A percentile compares a stretch with the other conserved stretches of the same genome.
Evolutionary conservation across 1,140 invertebrate genomes (phyloP).

Genomic region (Trachymyrmex cornetzi): DNA sequence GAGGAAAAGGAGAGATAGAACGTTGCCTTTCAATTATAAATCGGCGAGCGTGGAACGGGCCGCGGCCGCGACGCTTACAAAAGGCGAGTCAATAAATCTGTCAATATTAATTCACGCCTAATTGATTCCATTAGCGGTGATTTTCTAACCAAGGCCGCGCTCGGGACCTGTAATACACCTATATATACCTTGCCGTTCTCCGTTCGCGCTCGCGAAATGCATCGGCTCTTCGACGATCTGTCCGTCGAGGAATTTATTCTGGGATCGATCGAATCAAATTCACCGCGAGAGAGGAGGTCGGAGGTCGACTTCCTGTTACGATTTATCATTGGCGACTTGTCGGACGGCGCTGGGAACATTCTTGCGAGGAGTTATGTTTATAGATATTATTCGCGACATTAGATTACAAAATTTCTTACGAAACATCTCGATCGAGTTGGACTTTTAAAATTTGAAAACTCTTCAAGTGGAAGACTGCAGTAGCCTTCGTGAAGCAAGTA

Average conservation of each 20-base stretch:
- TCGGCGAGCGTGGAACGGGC: constrained; percentile 70
- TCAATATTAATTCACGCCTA: constrained; percentile 82
- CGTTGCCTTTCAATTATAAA: constrained; percentile 77
- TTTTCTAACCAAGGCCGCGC: constrained; percentile 60
- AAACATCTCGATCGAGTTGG: neutral
- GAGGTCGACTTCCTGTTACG: constrained; percentile 58
- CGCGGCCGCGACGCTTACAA: constrained; percentile 75
- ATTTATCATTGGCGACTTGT: constrained; percentile 51
- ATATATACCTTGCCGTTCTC: constrained; percentile 10
- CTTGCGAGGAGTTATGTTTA: neutral
- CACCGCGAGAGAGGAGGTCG: constrained; percentile 38
- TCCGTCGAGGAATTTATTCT: constrained; percentile 61
- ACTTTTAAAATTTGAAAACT: neutral
- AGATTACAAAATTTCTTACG: constrained; percentile 2
- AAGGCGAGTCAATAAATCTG: constrained; percentile 82
- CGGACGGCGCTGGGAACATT: constrained; percentile 12
- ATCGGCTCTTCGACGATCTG: constrained; percentile 40
- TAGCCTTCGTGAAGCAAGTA: neutral
- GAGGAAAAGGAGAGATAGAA: constrained; percentile 18
- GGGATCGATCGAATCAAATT: constrained; percentile 58
- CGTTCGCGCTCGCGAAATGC: constrained; percentile 48
- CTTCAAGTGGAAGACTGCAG: neutral
- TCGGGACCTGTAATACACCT: constrained; percentile 44
- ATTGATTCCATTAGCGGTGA: constrained; percentile 81
- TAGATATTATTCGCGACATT: neutral